Evolutionary conservation across 1,140 invertebrate genomes (phyloP).

Genomic region (Zaprionus davidi): DNA sequence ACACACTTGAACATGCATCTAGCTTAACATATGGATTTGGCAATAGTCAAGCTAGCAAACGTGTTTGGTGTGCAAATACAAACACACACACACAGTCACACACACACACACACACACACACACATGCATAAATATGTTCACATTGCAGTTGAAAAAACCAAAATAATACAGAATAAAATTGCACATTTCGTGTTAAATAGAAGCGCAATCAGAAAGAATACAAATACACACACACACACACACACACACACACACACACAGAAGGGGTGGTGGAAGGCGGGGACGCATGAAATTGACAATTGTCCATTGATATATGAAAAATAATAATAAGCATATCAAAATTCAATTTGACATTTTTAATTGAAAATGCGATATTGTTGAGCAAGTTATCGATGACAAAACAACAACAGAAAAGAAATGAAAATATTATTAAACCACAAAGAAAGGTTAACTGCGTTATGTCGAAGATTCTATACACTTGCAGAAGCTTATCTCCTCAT

Average conservation of each 20-base stretch:
- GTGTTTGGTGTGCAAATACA: conserved; percentile 3
- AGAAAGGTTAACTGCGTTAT: not conserved
- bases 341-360: conserved; percentile 2
- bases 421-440: not conserved
- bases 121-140: not conserved
- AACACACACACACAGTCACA: not conserved
- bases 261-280: too few relatives aligned
- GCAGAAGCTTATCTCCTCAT: too few relatives aligned
- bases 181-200: conserved; percentile 7
- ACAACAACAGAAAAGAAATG: not conserved
- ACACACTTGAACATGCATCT: not conserved
- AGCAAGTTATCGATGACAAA: not conserved
- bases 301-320: not conserved
- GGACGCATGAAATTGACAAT: not conserved
- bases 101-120: not conserved
- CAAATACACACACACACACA: not conserved
- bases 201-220: not conserved
- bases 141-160: not conserved
- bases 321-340: conserved; percentile 7
- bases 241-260: not conserved
- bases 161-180: conserved; percentile 2
- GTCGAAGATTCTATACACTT: too few relatives aligned
- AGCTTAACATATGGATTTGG: not conserved
- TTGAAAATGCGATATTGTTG: conserved; percentile 3
- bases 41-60: conserved; percentile 7